Conservation (phyloP, 2,113 vertebrate species). For the Oncorhynchus nerka region DNA sequence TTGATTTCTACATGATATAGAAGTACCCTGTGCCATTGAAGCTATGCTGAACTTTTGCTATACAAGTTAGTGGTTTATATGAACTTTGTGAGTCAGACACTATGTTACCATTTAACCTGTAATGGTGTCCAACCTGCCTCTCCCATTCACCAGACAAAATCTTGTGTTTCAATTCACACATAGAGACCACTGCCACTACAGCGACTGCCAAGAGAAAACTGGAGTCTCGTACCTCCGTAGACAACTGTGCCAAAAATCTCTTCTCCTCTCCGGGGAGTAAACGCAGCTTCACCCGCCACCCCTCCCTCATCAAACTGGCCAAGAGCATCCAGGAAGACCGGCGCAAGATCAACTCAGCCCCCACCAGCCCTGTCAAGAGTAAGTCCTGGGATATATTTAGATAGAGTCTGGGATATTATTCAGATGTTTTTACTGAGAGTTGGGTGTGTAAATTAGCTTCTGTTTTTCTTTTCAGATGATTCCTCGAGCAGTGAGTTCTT, state of each 20-base stretch:
- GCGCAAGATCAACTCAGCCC: conserved; percentile 92
- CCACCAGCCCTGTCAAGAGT: conserved; percentile 83
- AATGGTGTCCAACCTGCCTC: no score
- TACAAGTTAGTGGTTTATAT: not conserved
- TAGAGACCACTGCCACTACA: conserved; percentile 29
- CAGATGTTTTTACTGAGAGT: not conserved
- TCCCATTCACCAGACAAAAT: conserved; percentile 9
- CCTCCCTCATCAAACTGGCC: conserved; percentile 88
- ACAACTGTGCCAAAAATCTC: conserved; percentile 92
- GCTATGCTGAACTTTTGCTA: not conserved
- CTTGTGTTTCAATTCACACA: conserved; percentile 38
- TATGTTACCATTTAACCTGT: no score
- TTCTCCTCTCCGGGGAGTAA: conserved; percentile 80
- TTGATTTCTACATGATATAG: not conserved
- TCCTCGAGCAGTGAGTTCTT: conserved; percentile 40
- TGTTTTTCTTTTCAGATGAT: conserved; percentile 46
- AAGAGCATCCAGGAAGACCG: conserved; percentile 86
- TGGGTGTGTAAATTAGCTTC: not conserved
- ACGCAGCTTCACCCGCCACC: conserved; percentile 87
- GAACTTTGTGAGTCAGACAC: no score
- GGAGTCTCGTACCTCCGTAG: conserved; percentile 66
- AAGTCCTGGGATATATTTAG: conserved; percentile 17
- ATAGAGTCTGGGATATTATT: not conserved
- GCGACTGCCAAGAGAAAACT: conserved; percentile 47
- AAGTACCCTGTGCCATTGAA: not conserved